These are phyloP conservation scores for Sminthurides aquaticus DNA, from an alignment of 2,888 invertebrate genomes.

Conservation along the genomic window DNA sequence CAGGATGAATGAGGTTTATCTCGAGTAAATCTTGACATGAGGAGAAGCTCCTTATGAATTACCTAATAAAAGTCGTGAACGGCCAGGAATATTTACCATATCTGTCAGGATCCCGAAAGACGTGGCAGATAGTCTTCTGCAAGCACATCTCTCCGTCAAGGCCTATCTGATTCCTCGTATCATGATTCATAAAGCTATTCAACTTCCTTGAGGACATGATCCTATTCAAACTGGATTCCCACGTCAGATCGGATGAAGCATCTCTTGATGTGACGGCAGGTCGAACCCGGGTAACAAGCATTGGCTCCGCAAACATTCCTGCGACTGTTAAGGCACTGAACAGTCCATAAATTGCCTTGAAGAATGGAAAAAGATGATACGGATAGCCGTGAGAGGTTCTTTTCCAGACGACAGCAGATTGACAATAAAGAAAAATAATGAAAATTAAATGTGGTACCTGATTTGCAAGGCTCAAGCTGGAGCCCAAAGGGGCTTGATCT, in stretches of 20 bases:
- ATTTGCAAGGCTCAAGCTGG: constrained; percentile 35
- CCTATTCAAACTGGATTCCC: neutral
- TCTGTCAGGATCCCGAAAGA: neutral
- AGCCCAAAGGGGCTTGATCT: constrained; percentile 33
- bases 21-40: no score
- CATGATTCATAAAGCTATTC: neutral
- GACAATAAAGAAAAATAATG: neutral
- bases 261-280: neutral
- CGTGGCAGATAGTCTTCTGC: neutral
- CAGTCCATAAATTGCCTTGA: constrained; percentile 39
- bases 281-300: neutral
- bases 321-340: neutral
- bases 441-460: constrained; percentile 25
- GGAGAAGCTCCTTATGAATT: no score
- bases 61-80: neutral
- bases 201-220: neutral
- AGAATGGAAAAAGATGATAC: constrained; percentile 9
- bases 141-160: constrained; percentile 4
- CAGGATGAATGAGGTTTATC: no score
- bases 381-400: neutral
- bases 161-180: neutral
- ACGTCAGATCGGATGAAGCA: neutral
- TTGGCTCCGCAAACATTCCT: neutral
- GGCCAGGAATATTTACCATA: constrained; percentile 1
- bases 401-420: neutral